Base-by-base conservation (phyloP, 2,797 vertebrate genomes). In the Tachyglossus aculeatus region DNA sequence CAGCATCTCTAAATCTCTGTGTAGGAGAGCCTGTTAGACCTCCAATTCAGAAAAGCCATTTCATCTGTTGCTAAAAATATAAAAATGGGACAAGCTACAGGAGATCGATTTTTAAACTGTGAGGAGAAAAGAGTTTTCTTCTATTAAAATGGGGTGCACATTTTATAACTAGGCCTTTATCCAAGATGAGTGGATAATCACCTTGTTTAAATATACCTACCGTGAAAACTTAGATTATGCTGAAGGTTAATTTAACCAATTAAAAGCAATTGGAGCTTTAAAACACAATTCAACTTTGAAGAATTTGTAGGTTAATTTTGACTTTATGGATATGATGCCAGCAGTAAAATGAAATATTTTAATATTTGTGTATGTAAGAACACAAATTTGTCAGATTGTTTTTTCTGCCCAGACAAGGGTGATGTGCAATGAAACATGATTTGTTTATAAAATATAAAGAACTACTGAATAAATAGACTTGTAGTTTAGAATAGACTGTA, bases 251-350 rank as follows among this genome's bases (percentile, higher is more conserved):
- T 82, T 80, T 55, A 71, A 56, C 76, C 77, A 78, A 80, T 86
- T 82, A 67, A 71, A 82, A n/a, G 67, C 73, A 74, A 81, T 61
- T 12, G 56, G 53, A 81, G 68, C 70, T 81, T 66, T 45, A n/a
- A n/a, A n/a, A n/a, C n/a, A n/a, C n/a, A n/a, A n/a, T n/a, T n/a
- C 33, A 82, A 64, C 63, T 83, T 79, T 82, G 65, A 79, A 68
- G 77, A 74, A 79, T 58, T 37, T 70, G 70, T 54, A 76, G 64
- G 79, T 86, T 89, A 89, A 88, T 86, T 82, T 81, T 38, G 58
- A 22, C 18, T 74, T 67, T 71, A 65, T 70, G 74, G 56, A 9
- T 40, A 25, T 51, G 68, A 76, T 55, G 57, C 53, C 69, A 77
- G 77, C 11, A 58, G 53, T 60, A 69, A 78, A 70, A 51, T 19